Evolutionary conservation across 2,888 invertebrate species (phyloP).

Genomic region (Drosophila merina): DNA sequence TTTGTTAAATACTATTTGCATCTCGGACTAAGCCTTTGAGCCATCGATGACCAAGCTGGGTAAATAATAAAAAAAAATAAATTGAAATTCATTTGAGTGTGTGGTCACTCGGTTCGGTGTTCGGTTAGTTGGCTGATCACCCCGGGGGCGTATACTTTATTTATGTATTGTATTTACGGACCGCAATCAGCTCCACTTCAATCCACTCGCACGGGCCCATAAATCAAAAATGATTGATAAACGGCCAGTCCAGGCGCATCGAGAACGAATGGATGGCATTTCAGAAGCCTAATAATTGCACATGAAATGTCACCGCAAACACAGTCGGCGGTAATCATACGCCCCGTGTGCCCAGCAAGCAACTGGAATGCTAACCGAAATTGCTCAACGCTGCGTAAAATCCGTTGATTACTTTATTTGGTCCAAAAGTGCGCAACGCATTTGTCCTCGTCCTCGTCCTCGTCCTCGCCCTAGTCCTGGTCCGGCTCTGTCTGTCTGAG

Average conservation of each 20-base stretch:
- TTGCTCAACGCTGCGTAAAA: slow-evolving; percentile 70
- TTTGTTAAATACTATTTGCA: slow-evolving; percentile 61
- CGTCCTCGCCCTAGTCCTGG: slow-evolving; percentile 9
- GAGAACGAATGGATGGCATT: slow-evolving; percentile 1
- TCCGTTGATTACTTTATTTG: slow-evolving; percentile 80
- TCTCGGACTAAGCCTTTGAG: slow-evolving; percentile 60
- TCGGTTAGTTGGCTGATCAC: slow-evolving; percentile 32
- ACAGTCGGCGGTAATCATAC: slow-evolving; percentile 57
- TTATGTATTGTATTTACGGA: slow-evolving; percentile 49
- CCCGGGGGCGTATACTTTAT: slow-evolving; percentile 51
- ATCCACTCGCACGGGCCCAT: slow-evolving; percentile 43
- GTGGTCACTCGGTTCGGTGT: slow-evolving; percentile 23
- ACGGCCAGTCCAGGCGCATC: slow-evolving; percentile 43
- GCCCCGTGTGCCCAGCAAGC: slow-evolving; percentile 47
- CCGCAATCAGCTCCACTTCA: slow-evolving; percentile 42
- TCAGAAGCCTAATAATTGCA: slow-evolving; percentile 52
- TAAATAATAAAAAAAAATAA: slow-evolving; percentile 40
- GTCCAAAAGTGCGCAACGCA: slow-evolving; percentile 47
- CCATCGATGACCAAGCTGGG: slow-evolving; percentile 23
- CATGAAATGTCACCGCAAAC: slow-evolving; percentile 36
- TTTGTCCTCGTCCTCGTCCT: slow-evolving; percentile 14
- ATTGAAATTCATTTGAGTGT: slow-evolving; percentile 61
- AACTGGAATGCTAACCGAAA: slow-evolving; percentile 44
- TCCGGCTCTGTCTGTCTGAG: slow-evolving; percentile 2
- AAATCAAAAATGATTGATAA: slow-evolving; percentile 79